Conservation (phyloP, 2,113 vertebrate genomes). For the Odocoileus hemionus region DNA sequence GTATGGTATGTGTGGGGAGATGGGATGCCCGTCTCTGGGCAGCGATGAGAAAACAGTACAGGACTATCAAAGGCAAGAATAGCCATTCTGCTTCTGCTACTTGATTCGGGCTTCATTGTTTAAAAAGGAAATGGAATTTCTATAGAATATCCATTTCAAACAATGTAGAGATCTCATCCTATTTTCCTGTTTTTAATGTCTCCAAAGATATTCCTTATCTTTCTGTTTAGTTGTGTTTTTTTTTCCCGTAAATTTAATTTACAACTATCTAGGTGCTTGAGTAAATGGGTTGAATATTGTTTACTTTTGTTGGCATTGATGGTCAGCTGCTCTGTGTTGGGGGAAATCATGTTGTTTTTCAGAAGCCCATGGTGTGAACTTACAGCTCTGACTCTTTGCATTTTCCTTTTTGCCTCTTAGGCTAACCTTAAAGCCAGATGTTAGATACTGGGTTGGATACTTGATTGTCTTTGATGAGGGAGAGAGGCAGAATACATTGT, state of each 20-base stretch:
- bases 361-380: neutral
- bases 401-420: neutral
- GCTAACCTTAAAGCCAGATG: neutral
- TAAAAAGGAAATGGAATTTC: neutral
- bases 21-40: neutral
- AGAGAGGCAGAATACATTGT: neutral
- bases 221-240: neutral
- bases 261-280: neutral
- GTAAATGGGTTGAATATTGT: neutral
- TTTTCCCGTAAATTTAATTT: neutral
- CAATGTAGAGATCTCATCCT: neutral
- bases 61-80: neutral
- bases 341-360: neutral
- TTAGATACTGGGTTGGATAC: neutral
- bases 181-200: neutral
- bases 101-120: neutral
- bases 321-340: neutral
- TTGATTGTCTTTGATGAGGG: neutral
- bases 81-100: neutral
- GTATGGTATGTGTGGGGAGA: neutral
- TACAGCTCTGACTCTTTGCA: neutral
- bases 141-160: neutral
- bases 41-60: neutral
- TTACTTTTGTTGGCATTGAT: neutral
- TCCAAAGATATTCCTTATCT: neutral